Base-by-base conservation (phyloP, 2,113 vertebrate species). In the Elephantulus edwardii region DNA sequence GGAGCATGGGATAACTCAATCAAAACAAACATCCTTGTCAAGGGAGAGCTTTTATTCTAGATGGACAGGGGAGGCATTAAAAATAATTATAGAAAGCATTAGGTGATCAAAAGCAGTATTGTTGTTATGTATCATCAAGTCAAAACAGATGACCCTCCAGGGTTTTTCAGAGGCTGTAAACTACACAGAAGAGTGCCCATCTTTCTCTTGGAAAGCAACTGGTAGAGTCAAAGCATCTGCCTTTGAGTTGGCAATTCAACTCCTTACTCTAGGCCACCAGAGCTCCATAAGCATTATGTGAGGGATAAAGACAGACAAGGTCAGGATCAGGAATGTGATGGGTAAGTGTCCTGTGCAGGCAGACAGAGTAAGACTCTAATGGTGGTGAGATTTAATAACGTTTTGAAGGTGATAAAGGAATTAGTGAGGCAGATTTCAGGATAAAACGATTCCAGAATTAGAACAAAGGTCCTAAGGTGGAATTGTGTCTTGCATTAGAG, bases 11-110 rank as follows among this genome's bases (percentile, higher is more conserved):
- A 28, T 68, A 74, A 83, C 86, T 40, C 48, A 68, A 33, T 75
- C 48, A 91, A 89, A 85, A 83, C n/a, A 85, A 89, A 88, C 35
- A 76, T 42, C 50, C 42, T 48, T 35, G 50, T 48, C 20, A 40
- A 7, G n/a, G 35, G 89, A 35, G 17, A 71, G 6, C 44, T 74
- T 33, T 48, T 20, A 22, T 71, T 71, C 72, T 72, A 38, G 16
- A 3, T 30, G 33, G n/a, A 4, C n/a, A 83, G n/a, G 0, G 17
- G 19, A 46, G 5, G 48, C 26, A 71, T 5, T 62, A 83, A 70
- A 52, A 89, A 38, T 33, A 88, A 35, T 48, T 54, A 28, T 8
- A 50, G 20, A 83, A 50, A 74, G 38, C 26, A 42, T 38, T 11
- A 12, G 20, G 66, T 56, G 46, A 42, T n/a, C 54, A 54, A 17